Base-by-base conservation (phyloP, 2,113 vertebrate species). In the Eurystomus gularis region DNA sequence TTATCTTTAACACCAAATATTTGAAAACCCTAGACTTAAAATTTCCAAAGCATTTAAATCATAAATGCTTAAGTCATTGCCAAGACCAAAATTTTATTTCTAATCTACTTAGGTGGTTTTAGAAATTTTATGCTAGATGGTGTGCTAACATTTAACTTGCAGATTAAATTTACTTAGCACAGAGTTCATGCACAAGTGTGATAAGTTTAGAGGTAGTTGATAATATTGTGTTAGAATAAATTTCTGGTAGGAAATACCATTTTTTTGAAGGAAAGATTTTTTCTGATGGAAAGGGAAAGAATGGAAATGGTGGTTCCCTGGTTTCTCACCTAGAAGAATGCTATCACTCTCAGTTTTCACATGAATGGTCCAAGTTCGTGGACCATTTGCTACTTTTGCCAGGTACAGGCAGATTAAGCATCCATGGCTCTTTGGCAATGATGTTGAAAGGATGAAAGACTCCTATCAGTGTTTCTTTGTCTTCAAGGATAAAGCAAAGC, bases 361-460 rank as follows among this genome's bases (percentile, higher is more conserved):
- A 83, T 71, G 88, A 93, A 86, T 24, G 10, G 75, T 86, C 58
- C 35, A 60, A 37, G 88, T 86, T 92, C 62, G 44, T 93, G 92
- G 90, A 80, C 62, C 79, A 93, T 95, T 95, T 95, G 58, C 85
- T 94, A 57, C 92, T 92, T 96, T 90, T 94, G 90, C 62, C 66
- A 86, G 93, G 76, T 86, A 95, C 71, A 86, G 62, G 68, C 46
- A 86, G 64, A 77, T 62, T 95, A 93, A 95, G 68, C 68, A 94
- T 90, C 91, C 4, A 0, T 94, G 51, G 28, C 55, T 75, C 21
- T 93, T 90, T 86, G 75, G 46, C 80, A 94, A 69, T 11, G 33
- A 92, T 33, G 65, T 60, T 94, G 71, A 92, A 91, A 94, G 39
- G 49, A 92, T 83, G 77, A 88, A 92, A 92, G 88, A 51, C 29